Evolutionary conservation across 2,113 vertebrate species (phyloP).

Genomic region (Seriola quinqueradiata): DNA sequence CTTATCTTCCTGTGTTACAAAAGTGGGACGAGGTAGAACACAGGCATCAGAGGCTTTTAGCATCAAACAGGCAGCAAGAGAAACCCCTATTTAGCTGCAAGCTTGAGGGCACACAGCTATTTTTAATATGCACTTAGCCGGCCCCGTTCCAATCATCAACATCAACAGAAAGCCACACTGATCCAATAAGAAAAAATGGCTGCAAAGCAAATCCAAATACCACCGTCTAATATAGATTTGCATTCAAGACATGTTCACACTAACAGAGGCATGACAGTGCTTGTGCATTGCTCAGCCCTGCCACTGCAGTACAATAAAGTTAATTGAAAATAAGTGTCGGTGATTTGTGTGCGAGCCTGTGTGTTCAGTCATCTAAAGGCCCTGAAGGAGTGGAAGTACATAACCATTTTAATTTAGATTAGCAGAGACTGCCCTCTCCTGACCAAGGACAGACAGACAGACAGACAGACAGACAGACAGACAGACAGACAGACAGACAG

Average conservation of each 20-base stretch:
- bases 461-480: not conserved
- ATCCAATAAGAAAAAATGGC: conserved; percentile 45
- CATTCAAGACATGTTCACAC: conserved; percentile 2
- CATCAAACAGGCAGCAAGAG: conserved; percentile 38
- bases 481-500: not conserved
- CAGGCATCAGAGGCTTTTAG: conserved; percentile 44
- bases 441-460: conserved; percentile 8
- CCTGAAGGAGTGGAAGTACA: not conserved
- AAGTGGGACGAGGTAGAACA: conserved; percentile 2
- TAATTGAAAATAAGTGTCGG: not conserved
- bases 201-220: conserved; percentile 4
- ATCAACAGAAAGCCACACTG: conserved; percentile 27
- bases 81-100: conserved; percentile 42
- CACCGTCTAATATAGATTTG: conserved; percentile 1
- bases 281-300: not conserved
- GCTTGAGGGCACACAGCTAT: conserved; percentile 45
- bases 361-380: conserved; percentile 14
- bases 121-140: conserved; percentile 68
- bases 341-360: not conserved
- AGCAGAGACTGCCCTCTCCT: conserved; percentile 60
- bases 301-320: not conserved
- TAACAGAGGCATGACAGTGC: not conserved
- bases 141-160: conserved; percentile 29
- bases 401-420: not conserved
- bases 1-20: conserved; percentile 15